These are phyloP conservation scores for Venustaconcha ellipsiformis DNA, from an alignment of 1,140 invertebrate species.

Conservation along the genomic window DNA sequence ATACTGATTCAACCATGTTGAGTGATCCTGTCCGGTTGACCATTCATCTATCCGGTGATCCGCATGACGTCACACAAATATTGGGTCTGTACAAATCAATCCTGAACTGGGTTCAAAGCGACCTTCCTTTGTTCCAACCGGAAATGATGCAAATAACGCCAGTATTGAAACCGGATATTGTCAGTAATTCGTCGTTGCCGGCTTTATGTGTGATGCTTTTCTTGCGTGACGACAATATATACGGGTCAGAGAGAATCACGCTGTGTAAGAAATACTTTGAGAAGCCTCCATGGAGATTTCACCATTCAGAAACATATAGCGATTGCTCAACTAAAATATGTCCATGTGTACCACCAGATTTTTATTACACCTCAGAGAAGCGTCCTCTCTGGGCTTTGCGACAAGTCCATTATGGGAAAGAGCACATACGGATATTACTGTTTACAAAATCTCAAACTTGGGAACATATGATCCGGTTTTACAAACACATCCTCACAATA, in stretches of 20 bases:
- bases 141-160: conserved; percentile 16
- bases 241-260: conserved; percentile 47
- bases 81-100: conserved; percentile 45
- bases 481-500: conserved; percentile 52
- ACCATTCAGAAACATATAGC: conserved; percentile 59
- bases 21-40: conserved; percentile 40
- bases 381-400: conserved; percentile 59
- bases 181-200: conserved; percentile 1
- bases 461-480: conserved; percentile 59
- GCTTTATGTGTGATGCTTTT: conserved; percentile 52
- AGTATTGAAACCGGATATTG: conserved; percentile 16
- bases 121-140: conserved; percentile 51
- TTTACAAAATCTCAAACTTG: conserved; percentile 54
- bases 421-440: conserved; percentile 57
- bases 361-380: conserved; percentile 56
- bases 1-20: conserved; percentile 30
- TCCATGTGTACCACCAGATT: conserved; percentile 54
- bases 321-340: conserved; percentile 48
- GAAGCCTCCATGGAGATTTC: conserved; percentile 59
- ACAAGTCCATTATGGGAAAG: conserved; percentile 63
- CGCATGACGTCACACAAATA: conserved; percentile 34
- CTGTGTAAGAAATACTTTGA: conserved; percentile 46
- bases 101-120: conserved; percentile 51
- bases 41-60: conserved; percentile 41
- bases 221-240: conserved; percentile 50